Base-by-base conservation (phyloP, 2,113 vertebrate genomes). In the Alethe castanea region DNA sequence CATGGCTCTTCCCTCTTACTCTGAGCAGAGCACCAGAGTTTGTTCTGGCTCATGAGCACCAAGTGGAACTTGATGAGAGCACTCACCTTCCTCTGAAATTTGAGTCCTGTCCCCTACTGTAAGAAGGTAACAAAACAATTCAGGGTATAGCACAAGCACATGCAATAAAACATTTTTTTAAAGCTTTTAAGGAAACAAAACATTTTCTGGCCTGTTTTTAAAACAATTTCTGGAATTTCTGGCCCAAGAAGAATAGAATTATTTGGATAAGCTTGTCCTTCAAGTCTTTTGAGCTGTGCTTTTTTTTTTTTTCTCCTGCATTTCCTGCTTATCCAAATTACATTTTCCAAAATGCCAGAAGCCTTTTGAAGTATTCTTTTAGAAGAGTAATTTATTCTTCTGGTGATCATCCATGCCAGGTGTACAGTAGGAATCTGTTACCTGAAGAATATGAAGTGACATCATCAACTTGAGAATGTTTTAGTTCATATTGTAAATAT, bases 91-190 rank as follows among this genome's bases (percentile, higher is more conserved):
- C 62, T 76, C 81, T 80, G 78, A 22, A 52, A 50, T 66, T 9
- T 31, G 15, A 65, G 7, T 90, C 45, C 57, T 69, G 14, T 56
- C 59, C 82, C 57, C 24, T 42, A 8, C n/a, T 66, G 0, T 52
- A 29, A 86, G 38, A 53, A 69, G 36, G 33, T 66, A 59, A 18
- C 12, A 48, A 29, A 86, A 38, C 36, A 66, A 70, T 74, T 81
- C 23, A 35, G 35, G 19, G 19, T 50, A 8, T 50, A 20, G 66
- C 33, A 35, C 52, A 59, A 50, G 12, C 36, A 24, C 42, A 24
- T 61, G 9, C 3, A 45, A 5, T 25, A 16, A 13, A 53, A 12
- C 38, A 3, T n/a, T 50, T 69, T 50, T 54, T 57, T 0, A 0
- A 15, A 54, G 4, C 13, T 33, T 72, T 70, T 66, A 62, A 81